phyloP scores from a whole-genome alignment of 1,140 invertebrate genomes.

The Drosophila tropicalis region DNA sequence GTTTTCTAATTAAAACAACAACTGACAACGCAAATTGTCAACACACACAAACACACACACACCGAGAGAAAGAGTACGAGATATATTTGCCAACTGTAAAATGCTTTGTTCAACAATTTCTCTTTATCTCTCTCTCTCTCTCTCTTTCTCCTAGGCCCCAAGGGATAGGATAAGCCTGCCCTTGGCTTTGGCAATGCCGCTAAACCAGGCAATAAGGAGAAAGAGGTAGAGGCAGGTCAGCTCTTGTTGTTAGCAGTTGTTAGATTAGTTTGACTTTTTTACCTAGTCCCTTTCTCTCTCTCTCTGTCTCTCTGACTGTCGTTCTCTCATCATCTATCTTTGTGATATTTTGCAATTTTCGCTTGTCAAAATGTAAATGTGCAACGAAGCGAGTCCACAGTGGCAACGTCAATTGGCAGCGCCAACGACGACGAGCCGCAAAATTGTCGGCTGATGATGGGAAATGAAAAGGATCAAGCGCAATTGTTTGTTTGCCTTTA shows the following conservation, averaged over 20 bases:
- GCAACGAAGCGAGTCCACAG: constrained; percentile 37
- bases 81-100: constrained; percentile 69
- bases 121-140: too few species aligned
- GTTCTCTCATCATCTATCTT: background rate
- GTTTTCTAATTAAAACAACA: constrained; percentile 81
- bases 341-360: constrained; percentile 42
- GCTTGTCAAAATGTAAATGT: constrained; percentile 71
- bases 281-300: constrained; percentile 26
- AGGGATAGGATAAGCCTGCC: constrained; percentile 9
- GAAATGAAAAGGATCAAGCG: constrained; percentile 41
- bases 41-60: constrained; percentile 25
- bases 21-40: constrained; percentile 79
- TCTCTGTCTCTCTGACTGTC: background rate
- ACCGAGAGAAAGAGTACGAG: constrained; percentile 29
- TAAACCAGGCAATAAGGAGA: background rate
- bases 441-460: constrained; percentile 75
- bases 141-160: background rate
- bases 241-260: constrained; percentile 76
- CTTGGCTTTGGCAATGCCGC: constrained; percentile 45
- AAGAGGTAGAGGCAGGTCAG: background rate
- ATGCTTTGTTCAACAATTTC: constrained; percentile 73
- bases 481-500: constrained; percentile 43
- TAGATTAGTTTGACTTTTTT: constrained; percentile 80
- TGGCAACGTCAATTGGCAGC: constrained; percentile 2
- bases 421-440: constrained; percentile 21